Base-by-base conservation (phyloP, 2,888 invertebrate species). In the Chymomyza caudatula region DNA sequence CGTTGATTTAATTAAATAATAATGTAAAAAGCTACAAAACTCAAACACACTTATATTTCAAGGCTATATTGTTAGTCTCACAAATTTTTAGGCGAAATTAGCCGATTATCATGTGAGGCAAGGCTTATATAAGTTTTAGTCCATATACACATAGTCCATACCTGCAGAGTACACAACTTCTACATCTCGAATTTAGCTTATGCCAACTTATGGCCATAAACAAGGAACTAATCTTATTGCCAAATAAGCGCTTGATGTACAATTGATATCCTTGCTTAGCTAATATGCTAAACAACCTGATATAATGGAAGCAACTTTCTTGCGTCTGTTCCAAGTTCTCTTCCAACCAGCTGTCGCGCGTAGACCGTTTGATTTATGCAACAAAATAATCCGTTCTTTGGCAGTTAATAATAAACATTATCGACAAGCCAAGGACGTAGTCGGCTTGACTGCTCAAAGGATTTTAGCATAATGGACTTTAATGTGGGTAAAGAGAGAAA, bases 401-500 rank as follows among this genome's bases (percentile, higher is more conserved):
- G 60, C 54, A 55, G 53, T 55, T 65, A 55, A 55, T 25, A 43
- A 44, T 43, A 23, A 44, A 56, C 43, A 47, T 54, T 64, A 60
- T 59, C 11, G 52, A 63, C 25, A 29, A 19, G 56, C 56, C 65
- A 60, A 60, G 51, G 29, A 2, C 56, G 15, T n/a, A n/a, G 20
- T 47, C 47, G 13, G 25, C 51, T 6, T 19, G 29, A 37, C 19
- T 49, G 51, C 62, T 58, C 54, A 5, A 54, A 43, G 56, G 37
- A 43, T 60, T 59, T 67, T 60, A 65, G 23, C 64, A 63, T 70
- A 69, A 71, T 65, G 53, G 44, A 19, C 59, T 59, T 59, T 62
- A 54, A 37, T 37, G 29, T n/a, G 29, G 29, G 29, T 37, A 37
- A 37, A 2, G 5, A 5, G 5, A 5, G 11, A 37, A 37, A 11